These are phyloP conservation scores for Coptotermes formosanus DNA, from an alignment of 1,140 invertebrate species.

Conservation along the genomic window DNA sequence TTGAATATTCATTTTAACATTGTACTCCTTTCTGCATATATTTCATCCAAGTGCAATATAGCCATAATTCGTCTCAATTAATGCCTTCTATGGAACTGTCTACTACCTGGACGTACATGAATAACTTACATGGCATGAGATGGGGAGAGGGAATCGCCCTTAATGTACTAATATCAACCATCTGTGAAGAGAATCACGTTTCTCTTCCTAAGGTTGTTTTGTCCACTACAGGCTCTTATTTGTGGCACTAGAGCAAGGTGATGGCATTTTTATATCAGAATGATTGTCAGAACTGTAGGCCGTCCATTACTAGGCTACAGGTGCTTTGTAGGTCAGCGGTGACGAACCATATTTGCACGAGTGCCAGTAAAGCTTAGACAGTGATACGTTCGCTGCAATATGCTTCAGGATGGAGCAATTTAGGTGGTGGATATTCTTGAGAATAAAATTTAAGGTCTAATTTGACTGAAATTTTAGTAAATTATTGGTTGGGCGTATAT, in stretches of 20 bases:
- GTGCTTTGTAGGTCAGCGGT: neutral
- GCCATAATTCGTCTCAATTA: no score
- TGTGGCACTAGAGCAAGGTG: neutral
- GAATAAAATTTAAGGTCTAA: no score
- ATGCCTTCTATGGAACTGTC: neutral
- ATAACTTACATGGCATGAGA: neutral
- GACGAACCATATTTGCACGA: no score
- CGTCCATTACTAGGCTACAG: neutral
- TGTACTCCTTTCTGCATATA: no score
- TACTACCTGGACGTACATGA: neutral
- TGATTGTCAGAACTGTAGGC: neutral
- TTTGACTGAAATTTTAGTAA: no score
- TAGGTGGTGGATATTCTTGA: no score
- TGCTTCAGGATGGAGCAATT: no score
- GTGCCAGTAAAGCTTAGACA: no score
- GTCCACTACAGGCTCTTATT: neutral
- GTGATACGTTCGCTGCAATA: no score
- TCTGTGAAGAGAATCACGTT: neutral
- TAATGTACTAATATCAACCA: neutral
- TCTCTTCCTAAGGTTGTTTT: neutral
- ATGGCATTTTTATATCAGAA: neutral
- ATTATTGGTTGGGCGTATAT: no score
- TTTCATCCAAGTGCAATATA: no score
- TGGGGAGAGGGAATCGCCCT: neutral
- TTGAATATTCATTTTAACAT: no score